phyloP scores from a whole-genome alignment of 92 coral and sea anemone genomes.

The Siderastrea siderea region DNA sequence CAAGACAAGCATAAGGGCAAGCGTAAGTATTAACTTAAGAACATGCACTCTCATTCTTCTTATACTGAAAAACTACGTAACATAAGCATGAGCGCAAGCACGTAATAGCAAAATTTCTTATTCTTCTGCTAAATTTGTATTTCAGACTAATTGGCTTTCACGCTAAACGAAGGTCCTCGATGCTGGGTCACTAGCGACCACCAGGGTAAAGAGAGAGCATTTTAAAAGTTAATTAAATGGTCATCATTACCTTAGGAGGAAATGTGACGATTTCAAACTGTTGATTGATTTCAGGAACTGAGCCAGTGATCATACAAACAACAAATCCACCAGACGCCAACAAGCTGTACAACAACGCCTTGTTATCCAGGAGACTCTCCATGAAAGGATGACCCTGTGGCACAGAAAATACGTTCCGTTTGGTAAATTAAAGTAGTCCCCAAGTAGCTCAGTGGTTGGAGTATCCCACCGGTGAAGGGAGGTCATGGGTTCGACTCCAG shows the following conservation, averaged over 20 bases:
- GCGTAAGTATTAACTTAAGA: too few relatives aligned
- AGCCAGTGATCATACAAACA: slow-evolving; percentile 85
- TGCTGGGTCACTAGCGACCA: background rate
- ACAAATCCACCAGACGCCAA: slow-evolving; percentile 90
- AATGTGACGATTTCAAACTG: slow-evolving; percentile 96
- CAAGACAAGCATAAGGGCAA: too few relatives aligned
- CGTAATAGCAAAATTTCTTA: too few relatives aligned
- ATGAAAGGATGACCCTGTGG: slow-evolving; percentile 96
- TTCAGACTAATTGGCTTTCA: too few relatives aligned
- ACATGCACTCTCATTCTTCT: too few relatives aligned
- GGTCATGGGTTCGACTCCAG: too few relatives aligned
- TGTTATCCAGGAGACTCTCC: slow-evolving; percentile 96
- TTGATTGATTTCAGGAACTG: slow-evolving; percentile 83
- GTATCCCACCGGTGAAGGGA: too few relatives aligned
- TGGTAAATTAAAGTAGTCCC: background rate
- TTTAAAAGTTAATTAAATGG: background rate
- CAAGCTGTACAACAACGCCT: slow-evolving; percentile 91
- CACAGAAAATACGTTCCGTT: background rate
- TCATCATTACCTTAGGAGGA: slow-evolving; percentile 81
- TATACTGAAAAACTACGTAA: too few relatives aligned
- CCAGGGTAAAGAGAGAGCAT: background rate
- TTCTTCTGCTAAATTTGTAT: too few relatives aligned
- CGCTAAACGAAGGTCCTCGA: too few relatives aligned
- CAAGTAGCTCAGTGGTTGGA: background rate
- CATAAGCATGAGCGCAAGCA: too few relatives aligned